Percentiles rank a stretch among this genome's conserved stretches.
Evolutionary conservation across 2,797 vertebrate genomes (phyloP).

Genomic region (Gadopsis bispinosus): DNA sequence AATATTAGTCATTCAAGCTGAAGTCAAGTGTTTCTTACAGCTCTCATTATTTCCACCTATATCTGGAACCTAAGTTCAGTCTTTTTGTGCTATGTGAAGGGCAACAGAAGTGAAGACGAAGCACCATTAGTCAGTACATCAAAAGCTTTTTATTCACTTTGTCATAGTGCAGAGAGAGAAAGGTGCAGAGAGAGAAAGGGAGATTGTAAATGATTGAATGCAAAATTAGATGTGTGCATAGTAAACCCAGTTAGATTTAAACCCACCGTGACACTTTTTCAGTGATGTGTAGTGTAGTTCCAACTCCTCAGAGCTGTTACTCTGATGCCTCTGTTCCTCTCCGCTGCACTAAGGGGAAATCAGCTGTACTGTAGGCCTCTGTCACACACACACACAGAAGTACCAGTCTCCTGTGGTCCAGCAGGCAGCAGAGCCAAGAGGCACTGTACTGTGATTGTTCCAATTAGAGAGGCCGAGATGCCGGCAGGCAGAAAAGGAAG

Average conservation of each 20-base stretch:
- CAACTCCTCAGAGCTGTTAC: constrained; percentile 19
- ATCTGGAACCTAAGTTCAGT: neutral
- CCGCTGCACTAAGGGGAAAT: constrained; percentile 53
- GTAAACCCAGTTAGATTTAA: neutral
- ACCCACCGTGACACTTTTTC: neutral
- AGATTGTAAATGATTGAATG: neutral
- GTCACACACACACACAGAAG: constrained; percentile 26
- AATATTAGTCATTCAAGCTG: neutral
- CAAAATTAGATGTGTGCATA: neutral
- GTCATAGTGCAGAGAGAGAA: neutral
- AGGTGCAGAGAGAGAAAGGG: neutral
- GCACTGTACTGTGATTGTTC: constrained; percentile 64
- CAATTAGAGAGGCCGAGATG: constrained; percentile 62
- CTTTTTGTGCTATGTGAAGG: neutral
- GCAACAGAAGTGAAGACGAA: neutral
- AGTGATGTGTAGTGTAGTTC: neutral
- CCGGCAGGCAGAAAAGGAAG: constrained; percentile 9
- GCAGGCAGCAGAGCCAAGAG: constrained; percentile 40
- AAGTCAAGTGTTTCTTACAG: neutral
- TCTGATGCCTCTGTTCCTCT: constrained; percentile 48
- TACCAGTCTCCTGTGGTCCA: constrained; percentile 60
- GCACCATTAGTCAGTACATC: neutral
- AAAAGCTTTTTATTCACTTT: neutral
- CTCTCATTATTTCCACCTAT: neutral
- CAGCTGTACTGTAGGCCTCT: constrained; percentile 42